Conservation (phyloP, 2,113 vertebrate species). For the Carassius gibelio region DNA sequence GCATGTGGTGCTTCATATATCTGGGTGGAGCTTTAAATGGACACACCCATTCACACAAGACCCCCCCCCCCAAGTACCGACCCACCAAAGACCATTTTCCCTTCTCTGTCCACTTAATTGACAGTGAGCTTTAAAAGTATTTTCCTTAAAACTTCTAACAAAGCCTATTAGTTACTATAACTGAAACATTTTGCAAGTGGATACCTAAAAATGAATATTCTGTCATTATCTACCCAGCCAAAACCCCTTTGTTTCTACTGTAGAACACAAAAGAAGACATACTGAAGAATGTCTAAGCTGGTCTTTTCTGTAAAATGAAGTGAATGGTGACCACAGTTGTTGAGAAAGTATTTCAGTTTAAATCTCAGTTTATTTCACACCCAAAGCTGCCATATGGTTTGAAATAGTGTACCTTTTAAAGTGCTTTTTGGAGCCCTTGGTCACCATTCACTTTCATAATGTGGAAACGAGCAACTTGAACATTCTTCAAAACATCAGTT, state of each 20-base stretch:
- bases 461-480: neutral
- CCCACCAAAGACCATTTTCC: constrained; percentile 78
- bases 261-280: neutral
- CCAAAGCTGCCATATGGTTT: neutral
- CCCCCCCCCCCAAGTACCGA: constrained; percentile 67
- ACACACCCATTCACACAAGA: constrained; percentile 56
- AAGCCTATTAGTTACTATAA: constrained; percentile 11
- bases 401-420: neutral
- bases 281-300: neutral
- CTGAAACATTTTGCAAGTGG: neutral
- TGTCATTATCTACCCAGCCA: neutral
- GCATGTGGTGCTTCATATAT: constrained; percentile 64
- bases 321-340: neutral
- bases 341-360: neutral
- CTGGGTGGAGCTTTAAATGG: constrained; percentile 61
- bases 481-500: neutral
- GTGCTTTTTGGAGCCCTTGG: neutral
- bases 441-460: neutral
- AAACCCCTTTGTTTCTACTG: neutral
- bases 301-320: too few relatives aligned
- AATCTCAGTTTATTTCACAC: neutral
- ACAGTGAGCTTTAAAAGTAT: constrained; percentile 45
- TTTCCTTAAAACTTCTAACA: constrained; percentile 25
- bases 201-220: neutral
- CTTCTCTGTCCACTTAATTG: constrained; percentile 7